phyloP scores from a whole-genome alignment of 2,888 invertebrate genomes.

The Malthinus flaveolus region DNA sequence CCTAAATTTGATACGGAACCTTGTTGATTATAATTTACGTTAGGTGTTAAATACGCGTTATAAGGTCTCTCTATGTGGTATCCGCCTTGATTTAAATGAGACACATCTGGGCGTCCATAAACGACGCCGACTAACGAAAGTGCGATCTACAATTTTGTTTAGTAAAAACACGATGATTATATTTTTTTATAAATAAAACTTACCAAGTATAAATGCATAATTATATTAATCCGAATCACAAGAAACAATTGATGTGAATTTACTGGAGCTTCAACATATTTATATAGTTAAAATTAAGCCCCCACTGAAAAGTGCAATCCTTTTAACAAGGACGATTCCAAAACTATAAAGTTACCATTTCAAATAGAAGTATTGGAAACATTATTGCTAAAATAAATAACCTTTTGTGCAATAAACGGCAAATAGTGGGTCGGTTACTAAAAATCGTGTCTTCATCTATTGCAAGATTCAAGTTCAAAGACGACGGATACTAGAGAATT shows the following conservation, averaged over 20 bases:
- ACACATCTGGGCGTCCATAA: constrained; percentile 60
- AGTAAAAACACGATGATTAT: not conserved
- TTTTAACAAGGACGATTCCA: constrained; percentile 16
- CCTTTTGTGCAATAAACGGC: constrained; percentile 12
- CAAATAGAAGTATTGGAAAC: not conserved
- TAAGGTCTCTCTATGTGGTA: constrained; percentile 49
- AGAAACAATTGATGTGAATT: not conserved
- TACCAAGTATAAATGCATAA: constrained; percentile 16
- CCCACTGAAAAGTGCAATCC: constrained; percentile 19
- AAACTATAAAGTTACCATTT: constrained; percentile 9
- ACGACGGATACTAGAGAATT: not conserved
- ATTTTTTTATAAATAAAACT: constrained; percentile 2
- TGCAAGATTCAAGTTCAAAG: constrained; percentile 14
- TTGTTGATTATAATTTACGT: not conserved
- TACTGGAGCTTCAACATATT: not conserved
- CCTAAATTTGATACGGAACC: not conserved
- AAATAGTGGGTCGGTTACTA: constrained; percentile 7
- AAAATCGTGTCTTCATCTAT: constrained; percentile 1
- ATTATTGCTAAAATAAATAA: constrained; percentile 4
- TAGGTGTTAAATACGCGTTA: constrained; percentile 10
- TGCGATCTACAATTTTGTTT: not conserved
- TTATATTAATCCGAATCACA: constrained; percentile 1
- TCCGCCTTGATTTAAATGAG: constrained; percentile 36
- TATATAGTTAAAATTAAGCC: constrained; percentile 7
- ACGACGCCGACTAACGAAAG: constrained; percentile 56